Evolutionary conservation across 1,140 invertebrate species (phyloP).

Genomic region (Fragariocoptes setiger): DNA sequence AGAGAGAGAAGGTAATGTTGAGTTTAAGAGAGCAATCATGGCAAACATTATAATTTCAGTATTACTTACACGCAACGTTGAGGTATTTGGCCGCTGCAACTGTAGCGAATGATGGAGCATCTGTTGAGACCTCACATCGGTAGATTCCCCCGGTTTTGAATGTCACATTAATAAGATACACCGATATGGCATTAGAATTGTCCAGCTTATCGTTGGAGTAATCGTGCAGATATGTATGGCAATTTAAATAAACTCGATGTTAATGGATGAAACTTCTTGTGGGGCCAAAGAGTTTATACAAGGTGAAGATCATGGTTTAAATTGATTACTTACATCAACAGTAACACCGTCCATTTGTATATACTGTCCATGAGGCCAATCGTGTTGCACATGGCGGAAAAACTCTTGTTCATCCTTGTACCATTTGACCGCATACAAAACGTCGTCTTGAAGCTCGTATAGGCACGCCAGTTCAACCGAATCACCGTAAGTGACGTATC

Average conservation of each 20-base stretch:
- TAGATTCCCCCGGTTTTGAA: neutral
- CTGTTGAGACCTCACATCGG: neutral
- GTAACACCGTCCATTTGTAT: conserved; percentile 38
- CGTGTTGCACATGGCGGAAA: conserved; percentile 36
- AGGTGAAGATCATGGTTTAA: neutral
- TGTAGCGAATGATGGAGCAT: neutral
- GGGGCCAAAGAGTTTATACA: neutral
- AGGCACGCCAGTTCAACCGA: no score
- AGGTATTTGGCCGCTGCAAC: no score
- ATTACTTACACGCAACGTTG: no score
- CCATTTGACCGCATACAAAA: conserved; percentile 24
- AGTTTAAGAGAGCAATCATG: no score
- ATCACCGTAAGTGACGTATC: no score
- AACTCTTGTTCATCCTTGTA: conserved; percentile 42
- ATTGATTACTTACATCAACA: conserved; percentile 34
- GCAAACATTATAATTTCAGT: no score
- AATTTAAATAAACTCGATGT: no score
- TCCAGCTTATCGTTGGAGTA: neutral
- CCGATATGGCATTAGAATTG: neutral
- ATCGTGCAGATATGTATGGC: no score
- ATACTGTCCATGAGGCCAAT: conserved; percentile 32
- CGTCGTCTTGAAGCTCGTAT: neutral
- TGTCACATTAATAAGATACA: neutral
- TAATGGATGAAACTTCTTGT: neutral
- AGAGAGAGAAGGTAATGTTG: no score